Percentiles rank a stretch among this genome's conserved stretches.
These are phyloP conservation scores for Silurus meridionalis DNA, from an alignment of 2,113 vertebrate genomes.

Conservation along the genomic window DNA sequence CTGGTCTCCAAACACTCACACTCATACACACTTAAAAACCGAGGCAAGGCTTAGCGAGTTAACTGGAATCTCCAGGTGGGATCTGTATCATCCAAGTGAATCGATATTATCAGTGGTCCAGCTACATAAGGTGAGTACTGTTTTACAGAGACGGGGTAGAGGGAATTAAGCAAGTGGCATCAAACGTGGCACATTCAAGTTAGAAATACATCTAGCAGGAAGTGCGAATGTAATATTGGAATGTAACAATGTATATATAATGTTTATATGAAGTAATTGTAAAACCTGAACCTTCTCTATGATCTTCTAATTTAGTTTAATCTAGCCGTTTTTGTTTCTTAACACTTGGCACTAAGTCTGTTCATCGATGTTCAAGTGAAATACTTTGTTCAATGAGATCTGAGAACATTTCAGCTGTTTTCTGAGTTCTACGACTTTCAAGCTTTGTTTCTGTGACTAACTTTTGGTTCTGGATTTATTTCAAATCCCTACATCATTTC, in stretches of 20 bases:
- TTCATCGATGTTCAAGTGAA: not conserved
- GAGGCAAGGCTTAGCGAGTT: not conserved
- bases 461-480: not conserved
- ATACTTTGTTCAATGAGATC: not conserved
- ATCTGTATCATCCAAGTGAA: slow-evolving; percentile 46
- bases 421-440: not conserved
- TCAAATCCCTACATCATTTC: not conserved
- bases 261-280: not conserved
- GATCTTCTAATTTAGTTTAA: not conserved
- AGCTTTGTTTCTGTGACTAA: not conserved
- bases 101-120: not conserved
- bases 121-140: slow-evolving; percentile 36
- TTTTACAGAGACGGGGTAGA: not conserved
- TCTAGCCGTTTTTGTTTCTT: not conserved
- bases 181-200: not conserved
- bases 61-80: slow-evolving; percentile 40
- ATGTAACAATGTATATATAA: not conserved
- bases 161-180: not conserved
- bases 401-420: not conserved
- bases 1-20: slow-evolving; percentile 76
- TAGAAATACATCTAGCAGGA: not conserved
- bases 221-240: not conserved
- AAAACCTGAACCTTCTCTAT: not conserved
- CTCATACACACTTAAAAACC: not conserved
- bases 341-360: not conserved